Evolutionary conservation across 2,113 vertebrate genomes (phyloP), one percentile per base, ranked within the genome.

Genomic region (Willisornis vidua): DNA sequence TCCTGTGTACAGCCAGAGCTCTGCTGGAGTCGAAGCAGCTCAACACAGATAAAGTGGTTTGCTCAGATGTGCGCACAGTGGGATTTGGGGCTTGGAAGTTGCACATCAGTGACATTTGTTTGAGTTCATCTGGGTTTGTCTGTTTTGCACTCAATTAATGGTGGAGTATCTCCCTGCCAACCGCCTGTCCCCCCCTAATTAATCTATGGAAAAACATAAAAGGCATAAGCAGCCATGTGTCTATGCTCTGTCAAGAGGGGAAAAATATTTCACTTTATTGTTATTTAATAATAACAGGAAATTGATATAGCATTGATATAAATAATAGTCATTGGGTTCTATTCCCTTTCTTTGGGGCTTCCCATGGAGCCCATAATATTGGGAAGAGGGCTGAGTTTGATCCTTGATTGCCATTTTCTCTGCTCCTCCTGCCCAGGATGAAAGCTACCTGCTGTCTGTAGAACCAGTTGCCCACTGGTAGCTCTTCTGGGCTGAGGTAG

Each of bases 211-310:
- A 61, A 28, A 45, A 19, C 25, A 19, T 52, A 55, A 57, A 73
- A 70, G 8, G 35, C 4, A 0, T 9, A 79, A 45, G 77, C 35
- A 70, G 55, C 28, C 5, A 1, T 11, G 11, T n/a, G 91, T 83
- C 91, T 41, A 7, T 75, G 62, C 73, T 94, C 70, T 84, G 43
- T 83, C 46, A 51, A 85, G 57, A 63, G 49, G 45, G 46, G 23
- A 48, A 82, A 33, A 82, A 68, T 78, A 71, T 91, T 96, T 92
- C 72, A 33, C 73, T 96, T 89, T 24, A 10, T 49, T 59, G 31
- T 77, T 80, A 37, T 59, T 89, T 96, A 83, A 16, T 85, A 89
- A 23, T 28, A 41, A 17, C 18, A 52, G 48, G 10, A 15, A 79
- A 79, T 43, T 43, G 90, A 79, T 24, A 75, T 39, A 65, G n/a